phyloP scores from a whole-genome alignment of 2,797 vertebrate genomes.

The Micromesistius poutassou region DNA sequence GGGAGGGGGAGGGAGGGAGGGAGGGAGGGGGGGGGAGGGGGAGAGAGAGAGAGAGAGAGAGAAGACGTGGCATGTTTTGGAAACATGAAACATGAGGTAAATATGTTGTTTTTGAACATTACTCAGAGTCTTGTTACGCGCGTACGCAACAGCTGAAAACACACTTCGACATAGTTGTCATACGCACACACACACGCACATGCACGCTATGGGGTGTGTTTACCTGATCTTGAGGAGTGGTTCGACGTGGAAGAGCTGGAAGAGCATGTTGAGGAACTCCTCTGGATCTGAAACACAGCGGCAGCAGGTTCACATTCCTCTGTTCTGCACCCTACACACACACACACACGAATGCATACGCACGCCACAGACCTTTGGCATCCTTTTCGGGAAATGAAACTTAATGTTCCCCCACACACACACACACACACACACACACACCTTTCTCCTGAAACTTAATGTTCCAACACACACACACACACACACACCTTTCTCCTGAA shows the following conservation, averaged over 20 bases:
- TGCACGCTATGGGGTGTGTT: background rate
- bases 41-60: background rate
- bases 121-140: background rate
- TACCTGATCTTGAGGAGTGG: constrained; percentile 81
- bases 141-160: no score
- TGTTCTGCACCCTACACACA: background rate
- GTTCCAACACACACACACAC: constrained; percentile 7
- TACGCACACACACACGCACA: background rate
- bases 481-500: no score
- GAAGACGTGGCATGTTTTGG: background rate
- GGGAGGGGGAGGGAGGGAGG: background rate
- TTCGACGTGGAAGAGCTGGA: constrained; percentile 78
- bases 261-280: constrained; percentile 82
- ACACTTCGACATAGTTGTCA: no score
- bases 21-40: background rate
- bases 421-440: constrained; percentile 13
- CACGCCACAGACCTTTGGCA: no score
- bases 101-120: background rate
- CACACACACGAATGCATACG: background rate
- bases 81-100: background rate
- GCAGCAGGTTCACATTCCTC: background rate
- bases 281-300: constrained; percentile 71
- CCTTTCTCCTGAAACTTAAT: no score
- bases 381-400: no score
- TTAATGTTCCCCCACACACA: no score